Percentiles rank a stretch among this genome's conserved stretches.
These are phyloP conservation scores for Archips xylosteana DNA, from an alignment of 2,888 invertebrate genomes.

Conservation along the genomic window DNA sequence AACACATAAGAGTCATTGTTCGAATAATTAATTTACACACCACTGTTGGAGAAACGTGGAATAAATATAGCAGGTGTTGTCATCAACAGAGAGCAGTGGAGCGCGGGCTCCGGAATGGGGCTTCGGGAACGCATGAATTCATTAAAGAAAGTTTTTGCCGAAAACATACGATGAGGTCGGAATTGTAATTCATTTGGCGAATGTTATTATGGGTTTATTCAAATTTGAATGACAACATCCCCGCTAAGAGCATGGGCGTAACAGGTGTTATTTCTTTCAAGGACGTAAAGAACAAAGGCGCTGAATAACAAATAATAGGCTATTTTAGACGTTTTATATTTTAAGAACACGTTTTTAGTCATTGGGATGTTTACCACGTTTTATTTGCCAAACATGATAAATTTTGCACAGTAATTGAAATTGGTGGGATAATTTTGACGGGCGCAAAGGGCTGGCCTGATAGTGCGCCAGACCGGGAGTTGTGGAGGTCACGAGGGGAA, in stretches of 20 bases:
- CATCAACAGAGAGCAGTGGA: not conserved
- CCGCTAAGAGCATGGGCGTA: too few relatives aligned
- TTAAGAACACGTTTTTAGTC: not conserved
- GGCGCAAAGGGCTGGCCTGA: too few relatives aligned
- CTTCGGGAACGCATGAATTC: not conserved
- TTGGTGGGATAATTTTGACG: too few relatives aligned
- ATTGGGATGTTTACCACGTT: not conserved
- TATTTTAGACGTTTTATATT: not conserved
- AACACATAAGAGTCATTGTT: constrained; percentile 30
- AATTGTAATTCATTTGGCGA: constrained; percentile 7
- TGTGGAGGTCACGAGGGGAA: too few relatives aligned
- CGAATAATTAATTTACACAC: constrained; percentile 34
- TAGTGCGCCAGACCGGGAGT: too few relatives aligned
- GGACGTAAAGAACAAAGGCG: not conserved
- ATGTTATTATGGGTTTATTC: constrained; percentile 1
- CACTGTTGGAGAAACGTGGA: constrained; percentile 26
- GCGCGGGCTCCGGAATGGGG: not conserved
- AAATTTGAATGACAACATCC: constrained; percentile 1
- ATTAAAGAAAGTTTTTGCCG: not conserved
- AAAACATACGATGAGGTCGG: not conserved
- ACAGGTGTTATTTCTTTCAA: not conserved
- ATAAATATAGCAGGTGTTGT: constrained; percentile 30
- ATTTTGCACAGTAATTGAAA: too few relatives aligned
- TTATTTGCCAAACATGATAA: not conserved
- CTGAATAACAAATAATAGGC: not conserved